Evolutionary conservation across 2,797 vertebrate genomes (phyloP).

Genomic region (Alfaro cultratus): DNA sequence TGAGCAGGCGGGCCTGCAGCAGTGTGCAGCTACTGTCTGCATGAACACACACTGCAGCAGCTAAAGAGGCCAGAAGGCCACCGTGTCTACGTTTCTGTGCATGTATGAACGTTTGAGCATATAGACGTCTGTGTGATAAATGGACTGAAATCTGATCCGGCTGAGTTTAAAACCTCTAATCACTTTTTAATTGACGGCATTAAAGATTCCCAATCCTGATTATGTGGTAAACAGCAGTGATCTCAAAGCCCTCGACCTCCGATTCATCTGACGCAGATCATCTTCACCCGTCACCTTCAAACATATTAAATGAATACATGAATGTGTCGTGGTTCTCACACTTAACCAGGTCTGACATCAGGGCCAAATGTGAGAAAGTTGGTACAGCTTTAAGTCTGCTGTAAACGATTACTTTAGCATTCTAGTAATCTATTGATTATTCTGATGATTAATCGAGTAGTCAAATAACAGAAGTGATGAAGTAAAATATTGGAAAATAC

Average conservation of each 20-base stretch:
- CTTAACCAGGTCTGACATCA: too few species aligned
- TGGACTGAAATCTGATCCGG: slow-evolving; percentile 77
- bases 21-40: not conserved
- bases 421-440: too few species aligned
- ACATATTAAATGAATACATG: not conserved
- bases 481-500: too few species aligned
- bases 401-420: too few species aligned
- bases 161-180: slow-evolving; percentile 78
- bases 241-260: slow-evolving; percentile 41
- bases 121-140: slow-evolving; percentile 68
- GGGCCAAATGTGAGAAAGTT: too few species aligned
- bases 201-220: slow-evolving; percentile 80
- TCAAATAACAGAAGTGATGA: too few species aligned
- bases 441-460: too few species aligned
- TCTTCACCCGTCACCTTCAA: slow-evolving; percentile 10
- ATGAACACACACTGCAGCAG: slow-evolving; percentile 20
- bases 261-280: slow-evolving; percentile 26
- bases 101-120: slow-evolving; percentile 13
- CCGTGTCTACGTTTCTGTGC: slow-evolving; percentile 25
- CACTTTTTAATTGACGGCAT: slow-evolving; percentile 84
- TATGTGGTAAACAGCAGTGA: slow-evolving; percentile 66
- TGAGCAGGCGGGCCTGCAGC: slow-evolving; percentile 13
- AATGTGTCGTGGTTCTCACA: not conserved
- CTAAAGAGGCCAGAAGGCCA: slow-evolving; percentile 18
- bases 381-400: too few species aligned